A percentile compares a stretch with the other conserved stretches of the same genome.
Conservation (phyloP, 2,797 vertebrate genomes). For the Crocodylus rhombifer region DNA sequence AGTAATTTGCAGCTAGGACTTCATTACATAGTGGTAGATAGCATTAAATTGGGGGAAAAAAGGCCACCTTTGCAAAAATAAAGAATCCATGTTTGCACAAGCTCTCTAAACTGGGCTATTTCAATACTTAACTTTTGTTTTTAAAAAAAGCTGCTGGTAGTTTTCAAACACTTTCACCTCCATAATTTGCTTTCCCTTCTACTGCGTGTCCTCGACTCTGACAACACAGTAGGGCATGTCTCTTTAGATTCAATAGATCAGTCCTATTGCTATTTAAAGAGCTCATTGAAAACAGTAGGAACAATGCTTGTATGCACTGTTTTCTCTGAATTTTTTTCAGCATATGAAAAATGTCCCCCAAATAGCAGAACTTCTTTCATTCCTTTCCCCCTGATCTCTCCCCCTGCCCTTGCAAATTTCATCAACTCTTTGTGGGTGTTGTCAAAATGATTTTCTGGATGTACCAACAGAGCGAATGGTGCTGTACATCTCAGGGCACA, state of each 20-base stretch:
- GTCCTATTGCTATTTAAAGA: slow-evolving; percentile 24
- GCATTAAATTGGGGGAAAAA: not conserved
- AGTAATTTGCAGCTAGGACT: not conserved
- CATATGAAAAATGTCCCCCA: not conserved
- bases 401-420: not conserved
- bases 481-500: not conserved
- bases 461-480: not conserved
- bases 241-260: slow-evolving; percentile 58
- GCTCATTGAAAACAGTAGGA: slow-evolving; percentile 13
- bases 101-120: not conserved
- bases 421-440: not conserved
- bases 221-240: slow-evolving; percentile 27
- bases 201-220: slow-evolving; percentile 39
- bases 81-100: not conserved
- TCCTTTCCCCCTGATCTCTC: not conserved
- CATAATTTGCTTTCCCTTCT: slow-evolving; percentile 47
- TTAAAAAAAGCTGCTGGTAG: not conserved
- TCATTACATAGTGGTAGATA: not conserved
- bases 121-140: not conserved
- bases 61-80: not conserved
- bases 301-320: slow-evolving; percentile 18
- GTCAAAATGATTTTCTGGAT: not conserved
- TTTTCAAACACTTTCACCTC: slow-evolving; percentile 53
- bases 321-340: slow-evolving; percentile 12
- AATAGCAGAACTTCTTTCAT: not conserved